Evolutionary conservation across 2,888 invertebrate genomes (phyloP).

Genomic region (Temnothorax unifasciatus): DNA sequence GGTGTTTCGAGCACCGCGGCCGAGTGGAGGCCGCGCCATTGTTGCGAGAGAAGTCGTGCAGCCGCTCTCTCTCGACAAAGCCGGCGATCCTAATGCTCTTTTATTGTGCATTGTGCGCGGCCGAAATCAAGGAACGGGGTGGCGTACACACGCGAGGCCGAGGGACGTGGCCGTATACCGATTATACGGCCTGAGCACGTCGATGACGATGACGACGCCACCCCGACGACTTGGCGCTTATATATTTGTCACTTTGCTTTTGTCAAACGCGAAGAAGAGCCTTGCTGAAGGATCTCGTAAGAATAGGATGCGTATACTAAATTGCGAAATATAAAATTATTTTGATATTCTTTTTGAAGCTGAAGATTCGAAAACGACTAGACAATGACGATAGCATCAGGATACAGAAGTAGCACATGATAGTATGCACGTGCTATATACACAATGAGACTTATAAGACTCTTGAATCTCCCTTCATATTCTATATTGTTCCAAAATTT

Average conservation of each 20-base stretch:
- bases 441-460: neutral
- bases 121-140: constrained; percentile 79
- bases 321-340: neutral
- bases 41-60: constrained; percentile 83
- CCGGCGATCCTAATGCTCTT: constrained; percentile 86
- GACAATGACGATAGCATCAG: neutral
- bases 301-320: neutral
- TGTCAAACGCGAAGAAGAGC: neutral
- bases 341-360: neutral
- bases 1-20: constrained; percentile 84
- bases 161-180: constrained; percentile 66
- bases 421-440: neutral
- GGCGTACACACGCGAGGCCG: constrained; percentile 59
- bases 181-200: constrained; percentile 56
- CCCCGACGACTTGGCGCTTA: constrained; percentile 31
- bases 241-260: constrained; percentile 18
- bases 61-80: constrained; percentile 83
- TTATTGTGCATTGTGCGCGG: constrained; percentile 85
- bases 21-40: constrained; percentile 83
- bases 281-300: neutral
- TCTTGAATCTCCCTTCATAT: neutral
- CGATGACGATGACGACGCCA: constrained; percentile 47
- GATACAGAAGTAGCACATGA: neutral
- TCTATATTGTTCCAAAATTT: neutral
- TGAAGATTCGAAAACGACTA: neutral